These are phyloP conservation scores for Varecia variegata DNA, from an alignment of 2,797 vertebrate genomes.

Conservation along the genomic window DNA sequence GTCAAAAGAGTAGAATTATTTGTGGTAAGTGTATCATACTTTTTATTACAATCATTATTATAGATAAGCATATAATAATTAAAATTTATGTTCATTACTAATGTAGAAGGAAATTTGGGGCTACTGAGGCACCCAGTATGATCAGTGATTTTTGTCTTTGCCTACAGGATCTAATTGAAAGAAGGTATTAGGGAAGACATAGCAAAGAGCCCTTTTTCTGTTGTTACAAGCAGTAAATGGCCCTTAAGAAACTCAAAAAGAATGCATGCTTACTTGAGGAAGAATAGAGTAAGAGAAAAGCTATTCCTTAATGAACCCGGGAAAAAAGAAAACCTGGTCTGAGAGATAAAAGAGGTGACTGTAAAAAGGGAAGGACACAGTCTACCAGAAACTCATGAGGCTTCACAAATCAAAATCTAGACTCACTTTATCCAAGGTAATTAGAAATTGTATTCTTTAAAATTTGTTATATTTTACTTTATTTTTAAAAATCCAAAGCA, in stretches of 20 bases:
- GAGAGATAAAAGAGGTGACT: constrained; percentile 20
- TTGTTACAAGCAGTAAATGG: constrained; percentile 36
- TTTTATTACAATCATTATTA: neutral
- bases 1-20: neutral
- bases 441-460: constrained; percentile 13
- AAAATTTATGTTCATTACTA: neutral
- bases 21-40: neutral
- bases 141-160: constrained; percentile 39
- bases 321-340: constrained; percentile 25
- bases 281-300: constrained; percentile 29
- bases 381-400: neutral
- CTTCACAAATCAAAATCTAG: constrained; percentile 19
- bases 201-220: constrained; percentile 3
- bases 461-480: neutral
- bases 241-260: constrained; percentile 38
- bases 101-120: neutral
- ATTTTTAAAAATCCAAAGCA: constrained; percentile 31
- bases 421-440: neutral
- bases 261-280: constrained; percentile 39
- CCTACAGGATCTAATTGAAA: constrained; percentile 29
- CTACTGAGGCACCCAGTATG: neutral
- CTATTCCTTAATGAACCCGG: constrained; percentile 48
- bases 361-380: neutral
- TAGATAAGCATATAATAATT: neutral
- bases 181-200: neutral